Base-by-base conservation (phyloP, 2,888 invertebrate species). In the Halocaridina rubra region DNA sequence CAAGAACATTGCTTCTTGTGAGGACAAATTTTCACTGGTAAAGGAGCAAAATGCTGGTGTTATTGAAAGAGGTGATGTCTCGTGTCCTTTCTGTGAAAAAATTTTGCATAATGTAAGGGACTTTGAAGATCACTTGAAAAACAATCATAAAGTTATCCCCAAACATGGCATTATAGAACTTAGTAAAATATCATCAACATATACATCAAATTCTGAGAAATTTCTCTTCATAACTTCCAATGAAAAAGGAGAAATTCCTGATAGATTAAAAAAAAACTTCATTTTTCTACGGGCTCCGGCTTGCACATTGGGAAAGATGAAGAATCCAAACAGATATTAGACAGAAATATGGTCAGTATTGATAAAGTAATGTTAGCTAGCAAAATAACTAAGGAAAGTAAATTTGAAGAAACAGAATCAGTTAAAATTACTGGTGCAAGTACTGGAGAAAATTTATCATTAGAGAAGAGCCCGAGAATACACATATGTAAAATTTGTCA, bases 261-360 rank as follows among this genome's bases (percentile, higher is more conserved):
- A n/a, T n/a, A 24, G 8, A 67, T 22, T 81, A 81, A 81, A 81
- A 81, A 81, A 81, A 81, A 81, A 81, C 81, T 81, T 69, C 81
- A 81, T 32, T 27, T 8, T 64, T 69, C 64, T 69, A 33, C 39
- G 71, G 76, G 57, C 30, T 13, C 67, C 33, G 27, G 27, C 32
- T 8, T 29, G 33, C 19, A 29, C 57, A 33, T 53, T 22, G 57
- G 39, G 59, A 32, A 59, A 59, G 27, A 32, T 57, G 24, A 64
- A 80, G 27, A 69, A 69, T 27, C 16, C 67, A 19, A 67, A 67
- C 67, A 27, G 67, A 67, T 67, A 30, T n/a, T n/a, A n/a, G n/a
- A n/a, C n/a, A n/a, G n/a, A n/a, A n/a, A n/a, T n/a, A n/a, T n/a
- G n/a, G n/a, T n/a, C n/a, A n/a, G n/a, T n/a, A n/a, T n/a, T n/a